These are phyloP conservation scores for Frieseomelitta varia DNA, from an alignment of 1,140 invertebrate species.

Conservation along the genomic window DNA sequence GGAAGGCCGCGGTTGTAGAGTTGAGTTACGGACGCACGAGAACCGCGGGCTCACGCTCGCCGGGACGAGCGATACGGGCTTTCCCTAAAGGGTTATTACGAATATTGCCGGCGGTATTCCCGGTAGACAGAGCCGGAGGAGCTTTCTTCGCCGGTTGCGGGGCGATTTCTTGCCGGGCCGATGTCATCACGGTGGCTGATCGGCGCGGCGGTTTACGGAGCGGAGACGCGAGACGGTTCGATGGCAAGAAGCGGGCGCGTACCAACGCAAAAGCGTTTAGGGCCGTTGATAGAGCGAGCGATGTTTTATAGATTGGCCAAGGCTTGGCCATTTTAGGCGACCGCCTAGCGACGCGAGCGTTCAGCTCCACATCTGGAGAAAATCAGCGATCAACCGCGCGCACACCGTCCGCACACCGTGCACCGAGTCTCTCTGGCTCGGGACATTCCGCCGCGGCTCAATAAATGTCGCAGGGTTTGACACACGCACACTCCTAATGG, in stretches of 20 bases:
- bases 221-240: not conserved
- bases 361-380: conserved; percentile 60
- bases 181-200: conserved; percentile 31
- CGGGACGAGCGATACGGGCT: not conserved
- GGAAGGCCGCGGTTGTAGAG: conserved; percentile 15
- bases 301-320: conserved; percentile 76
- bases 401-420: not conserved
- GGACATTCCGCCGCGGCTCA: conserved; percentile 62
- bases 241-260: conserved; percentile 33
- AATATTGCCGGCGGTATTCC: conserved; percentile 48
- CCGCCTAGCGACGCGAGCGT: conserved; percentile 31
- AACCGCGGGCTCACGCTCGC: not conserved
- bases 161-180: conserved; percentile 20
- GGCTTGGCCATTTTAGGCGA: conserved; percentile 62
- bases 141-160: not conserved
- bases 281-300: conserved; percentile 61
- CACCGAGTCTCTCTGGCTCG: conserved; percentile 1
- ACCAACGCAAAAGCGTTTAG: conserved; percentile 62
- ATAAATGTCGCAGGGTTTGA: conserved; percentile 71
- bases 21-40: conserved; percentile 20
- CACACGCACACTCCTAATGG: conserved; percentile 68
- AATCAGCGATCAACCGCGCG: conserved; percentile 55
- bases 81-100: conserved; percentile 54
- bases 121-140: conserved; percentile 14
- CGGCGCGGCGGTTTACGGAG: conserved; percentile 29